Percentiles rank a stretch among this genome's conserved stretches.
phyloP scores from a whole-genome alignment of 64 coral and sea anemone species.

The Acropora yongei region DNA sequence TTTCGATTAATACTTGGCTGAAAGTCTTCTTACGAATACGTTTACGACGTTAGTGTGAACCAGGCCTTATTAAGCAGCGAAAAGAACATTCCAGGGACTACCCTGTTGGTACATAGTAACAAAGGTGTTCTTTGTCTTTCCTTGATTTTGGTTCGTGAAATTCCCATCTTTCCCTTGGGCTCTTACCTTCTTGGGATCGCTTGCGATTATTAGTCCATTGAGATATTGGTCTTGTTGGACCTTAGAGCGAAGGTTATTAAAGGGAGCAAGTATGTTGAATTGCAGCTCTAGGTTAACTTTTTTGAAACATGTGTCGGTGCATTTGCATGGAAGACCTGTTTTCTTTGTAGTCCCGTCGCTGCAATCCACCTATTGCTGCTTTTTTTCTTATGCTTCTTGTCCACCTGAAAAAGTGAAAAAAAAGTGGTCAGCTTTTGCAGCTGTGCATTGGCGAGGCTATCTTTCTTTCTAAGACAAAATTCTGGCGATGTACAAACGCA shows the following conservation, averaged over 20 bases:
- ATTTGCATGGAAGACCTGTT: background rate
- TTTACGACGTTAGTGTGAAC: too few species aligned
- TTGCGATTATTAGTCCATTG: background rate
- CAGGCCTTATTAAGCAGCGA: too few species aligned
- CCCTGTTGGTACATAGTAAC: background rate
- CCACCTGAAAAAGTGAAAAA: background rate
- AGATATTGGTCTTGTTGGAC: background rate
- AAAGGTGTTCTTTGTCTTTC: background rate
- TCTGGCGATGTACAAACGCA: too few species aligned
- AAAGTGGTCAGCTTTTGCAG: too few species aligned
- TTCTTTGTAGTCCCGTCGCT: background rate
- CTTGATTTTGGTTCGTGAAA: background rate
- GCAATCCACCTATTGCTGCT: background rate
- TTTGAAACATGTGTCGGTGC: background rate
- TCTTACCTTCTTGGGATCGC: background rate
- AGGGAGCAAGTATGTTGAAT: background rate
- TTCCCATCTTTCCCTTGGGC: background rate
- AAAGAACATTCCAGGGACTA: background rate
- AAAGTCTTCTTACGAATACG: too few species aligned
- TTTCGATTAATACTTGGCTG: too few species aligned
- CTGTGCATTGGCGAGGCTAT: too few species aligned
- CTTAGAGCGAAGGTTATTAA: background rate
- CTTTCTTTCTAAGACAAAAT: too few species aligned
- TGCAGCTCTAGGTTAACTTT: background rate
- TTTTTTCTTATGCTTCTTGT: background rate